Evolutionary conservation across 2,888 invertebrate species (phyloP).

Genomic region (Bugulina stolonifera): DNA sequence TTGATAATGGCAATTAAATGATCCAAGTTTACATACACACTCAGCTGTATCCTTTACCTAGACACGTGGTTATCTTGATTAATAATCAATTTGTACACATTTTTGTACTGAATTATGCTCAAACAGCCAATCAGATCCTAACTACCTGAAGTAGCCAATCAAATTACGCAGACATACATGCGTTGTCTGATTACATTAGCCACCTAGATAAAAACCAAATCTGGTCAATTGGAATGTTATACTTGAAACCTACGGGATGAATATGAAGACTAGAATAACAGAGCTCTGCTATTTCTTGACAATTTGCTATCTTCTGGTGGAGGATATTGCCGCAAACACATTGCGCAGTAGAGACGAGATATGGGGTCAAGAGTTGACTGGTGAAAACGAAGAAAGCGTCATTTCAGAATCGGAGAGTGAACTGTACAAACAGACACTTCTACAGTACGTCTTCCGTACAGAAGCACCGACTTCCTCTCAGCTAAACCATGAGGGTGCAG

Average conservation of each 20-base stretch:
- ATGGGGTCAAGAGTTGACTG: conserved; percentile 12
- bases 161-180: neutral
- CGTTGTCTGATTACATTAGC: neutral
- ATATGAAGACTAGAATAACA: neutral
- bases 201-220: neutral
- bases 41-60: conserved; percentile 15
- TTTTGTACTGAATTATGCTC: neutral
- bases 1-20: conserved; percentile 18
- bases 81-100: neutral
- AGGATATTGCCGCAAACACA: neutral
- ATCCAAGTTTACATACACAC: neutral
- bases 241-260: neutral
- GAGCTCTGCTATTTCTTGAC: neutral
- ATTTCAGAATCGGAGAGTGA: neutral
- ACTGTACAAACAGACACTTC: conserved; percentile 18
- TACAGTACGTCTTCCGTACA: conserved; percentile 23
- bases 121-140: conserved; percentile 3
- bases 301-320: neutral
- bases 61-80: conserved; percentile 16
- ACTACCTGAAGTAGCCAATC: conserved; percentile 4
- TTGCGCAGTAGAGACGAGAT: neutral
- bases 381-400: conserved; percentile 12
- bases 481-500: conserved; percentile 14
- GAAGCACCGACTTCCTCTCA: neutral
- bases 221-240: neutral